Evolutionary conservation across 2,797 vertebrate species (phyloP).

Genomic region (Catharus ustulatus): DNA sequence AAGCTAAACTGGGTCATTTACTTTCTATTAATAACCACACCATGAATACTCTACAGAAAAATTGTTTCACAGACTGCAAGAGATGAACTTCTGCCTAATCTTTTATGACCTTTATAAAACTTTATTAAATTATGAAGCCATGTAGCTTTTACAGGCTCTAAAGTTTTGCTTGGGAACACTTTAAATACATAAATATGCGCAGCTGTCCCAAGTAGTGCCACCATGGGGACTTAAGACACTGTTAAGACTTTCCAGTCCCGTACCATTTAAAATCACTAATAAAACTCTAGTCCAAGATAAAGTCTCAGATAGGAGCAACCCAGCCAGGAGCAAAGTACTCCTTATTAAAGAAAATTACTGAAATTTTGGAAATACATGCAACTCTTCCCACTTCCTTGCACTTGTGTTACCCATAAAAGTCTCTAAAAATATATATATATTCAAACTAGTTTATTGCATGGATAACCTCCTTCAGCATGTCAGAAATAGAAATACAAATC

Average conservation of each 20-base stretch:
- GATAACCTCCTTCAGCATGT: neutral
- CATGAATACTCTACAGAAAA: slow-evolving; percentile 7
- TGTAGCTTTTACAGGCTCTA: slow-evolving; percentile 1
- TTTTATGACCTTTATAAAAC: slow-evolving; percentile 56
- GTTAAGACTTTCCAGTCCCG: slow-evolving; percentile 25
- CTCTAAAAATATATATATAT: neutral
- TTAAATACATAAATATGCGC: neutral
- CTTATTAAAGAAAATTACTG: slow-evolving; percentile 27
- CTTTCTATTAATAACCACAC: neutral
- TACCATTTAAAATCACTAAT: slow-evolving; percentile 3
- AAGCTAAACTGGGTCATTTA: neutral
- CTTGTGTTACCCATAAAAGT: neutral
- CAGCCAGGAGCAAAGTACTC: neutral
- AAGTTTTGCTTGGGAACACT: slow-evolving; percentile 31
- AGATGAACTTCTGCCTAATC: slow-evolving; percentile 32
- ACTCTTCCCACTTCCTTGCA: neutral
- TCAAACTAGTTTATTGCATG: neutral
- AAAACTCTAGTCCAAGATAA: slow-evolving; percentile 49
- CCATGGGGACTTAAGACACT: neutral
- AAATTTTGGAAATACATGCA: neutral
- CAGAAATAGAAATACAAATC: slow-evolving; percentile 12
- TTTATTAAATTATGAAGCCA: slow-evolving; percentile 48
- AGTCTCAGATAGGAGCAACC: slow-evolving; percentile 31
- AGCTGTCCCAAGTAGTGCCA: slow-evolving; percentile 30
- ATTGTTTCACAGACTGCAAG: neutral